phyloP scores from a whole-genome alignment of 2,797 vertebrate species.

The Triplophysa bombifrons region DNA sequence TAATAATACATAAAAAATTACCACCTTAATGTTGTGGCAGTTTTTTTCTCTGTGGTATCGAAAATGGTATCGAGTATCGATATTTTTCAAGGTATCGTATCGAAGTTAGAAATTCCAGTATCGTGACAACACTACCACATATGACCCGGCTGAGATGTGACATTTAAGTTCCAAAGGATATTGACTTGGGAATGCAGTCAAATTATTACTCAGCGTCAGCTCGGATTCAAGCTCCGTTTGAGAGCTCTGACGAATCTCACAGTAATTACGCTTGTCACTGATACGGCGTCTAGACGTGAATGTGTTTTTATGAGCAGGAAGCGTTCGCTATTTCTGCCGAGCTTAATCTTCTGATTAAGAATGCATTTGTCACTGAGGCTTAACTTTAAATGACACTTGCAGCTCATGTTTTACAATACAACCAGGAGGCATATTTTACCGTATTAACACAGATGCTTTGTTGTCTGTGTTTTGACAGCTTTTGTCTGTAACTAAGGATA shows the following conservation, averaged over 20 bases:
- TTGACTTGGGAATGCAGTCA: constrained; percentile 68
- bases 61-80: no score
- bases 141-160: constrained; percentile 62
- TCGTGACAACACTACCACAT: no score
- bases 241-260: constrained; percentile 54
- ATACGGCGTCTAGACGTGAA: constrained; percentile 67
- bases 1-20: no score
- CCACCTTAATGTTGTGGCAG: no score
- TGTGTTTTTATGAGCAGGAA: constrained; percentile 16
- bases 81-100: no score
- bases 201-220: constrained; percentile 65
- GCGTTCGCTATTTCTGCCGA: constrained; percentile 22
- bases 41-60: no score
- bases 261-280: constrained; percentile 74
- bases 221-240: constrained; percentile 40
- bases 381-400: constrained; percentile 18
- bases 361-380: constrained; percentile 13
- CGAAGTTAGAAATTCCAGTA: no score
- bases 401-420: neutral
- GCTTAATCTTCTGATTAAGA: constrained; percentile 23
- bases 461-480: neutral
- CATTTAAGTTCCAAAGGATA: constrained; percentile 73
- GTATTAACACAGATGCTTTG: neutral
- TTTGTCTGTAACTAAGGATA: no score
- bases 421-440: neutral